phyloP scores from a whole-genome alignment of 2,888 invertebrate genomes.

The Caenorhabditis sp. region DNA sequence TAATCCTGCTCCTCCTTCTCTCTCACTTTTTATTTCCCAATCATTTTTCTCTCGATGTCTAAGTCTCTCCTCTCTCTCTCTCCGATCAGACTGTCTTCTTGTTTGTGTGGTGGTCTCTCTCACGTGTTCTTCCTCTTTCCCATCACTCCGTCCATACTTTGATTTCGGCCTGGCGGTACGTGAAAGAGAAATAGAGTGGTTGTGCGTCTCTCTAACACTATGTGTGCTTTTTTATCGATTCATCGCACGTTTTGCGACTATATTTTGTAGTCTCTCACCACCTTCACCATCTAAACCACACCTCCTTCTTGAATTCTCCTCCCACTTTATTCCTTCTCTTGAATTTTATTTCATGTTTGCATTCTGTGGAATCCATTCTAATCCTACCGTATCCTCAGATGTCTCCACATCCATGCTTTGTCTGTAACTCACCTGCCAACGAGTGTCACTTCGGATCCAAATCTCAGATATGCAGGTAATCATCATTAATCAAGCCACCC shows the following conservation, averaged over 20 bases:
- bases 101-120: constrained; percentile 33
- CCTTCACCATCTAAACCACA: constrained; percentile 22
- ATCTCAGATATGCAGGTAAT: constrained; percentile 52
- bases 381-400: constrained; percentile 23
- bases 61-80: constrained; percentile 1
- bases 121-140: constrained; percentile 55
- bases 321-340: background rate
- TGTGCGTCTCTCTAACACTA: constrained; percentile 17
- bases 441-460: constrained; percentile 60
- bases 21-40: constrained; percentile 2
- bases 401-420: constrained; percentile 44
- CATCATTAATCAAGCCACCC: background rate
- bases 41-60: constrained; percentile 15
- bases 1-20: constrained; percentile 12
- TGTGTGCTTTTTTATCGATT: constrained; percentile 50
- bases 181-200: constrained; percentile 10
- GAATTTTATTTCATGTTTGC: constrained; percentile 6
- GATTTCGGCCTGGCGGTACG: constrained; percentile 42
- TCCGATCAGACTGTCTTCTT: constrained; percentile 17
- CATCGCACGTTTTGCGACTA: constrained; percentile 30
- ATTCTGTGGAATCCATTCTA: background rate
- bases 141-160: constrained; percentile 53
- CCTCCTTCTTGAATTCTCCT: constrained; percentile 23
- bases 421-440: constrained; percentile 49
- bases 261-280: constrained; percentile 51